A percentile compares a stretch with the other conserved stretches of the same genome.
These are phyloP conservation scores for Myotis findleyi DNA, from an alignment of 2,797 vertebrate genomes.

Conservation along the genomic window DNA sequence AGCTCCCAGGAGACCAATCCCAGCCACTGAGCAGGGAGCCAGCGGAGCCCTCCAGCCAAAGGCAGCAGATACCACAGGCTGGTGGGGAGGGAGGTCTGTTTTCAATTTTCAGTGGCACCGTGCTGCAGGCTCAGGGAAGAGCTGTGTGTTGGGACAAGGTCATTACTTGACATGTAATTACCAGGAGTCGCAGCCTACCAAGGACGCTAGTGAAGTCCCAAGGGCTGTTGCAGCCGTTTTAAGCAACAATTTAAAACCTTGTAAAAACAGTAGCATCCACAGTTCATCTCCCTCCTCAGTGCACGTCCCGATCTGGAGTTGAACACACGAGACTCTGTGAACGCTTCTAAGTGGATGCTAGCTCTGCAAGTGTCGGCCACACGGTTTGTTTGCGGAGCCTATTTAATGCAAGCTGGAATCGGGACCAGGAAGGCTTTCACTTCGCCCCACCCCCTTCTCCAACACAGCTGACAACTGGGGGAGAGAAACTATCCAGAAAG, in stretches of 20 bases:
- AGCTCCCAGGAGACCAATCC: not conserved
- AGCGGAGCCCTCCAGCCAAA: not conserved
- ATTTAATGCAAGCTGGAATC: not conserved
- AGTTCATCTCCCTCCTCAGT: not conserved
- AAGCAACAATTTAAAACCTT: slow-evolving; percentile 21
- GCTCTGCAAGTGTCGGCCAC: not conserved
- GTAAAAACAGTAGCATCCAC: not conserved
- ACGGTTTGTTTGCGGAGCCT: not conserved
- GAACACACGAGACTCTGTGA: not conserved
- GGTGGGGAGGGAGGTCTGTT: not conserved
- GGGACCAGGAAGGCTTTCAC: not conserved
- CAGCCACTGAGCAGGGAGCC: not conserved
- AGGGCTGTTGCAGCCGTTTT: not conserved
- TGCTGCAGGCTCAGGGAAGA: not conserved
- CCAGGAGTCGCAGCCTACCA: not conserved
- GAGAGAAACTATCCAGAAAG: not conserved
- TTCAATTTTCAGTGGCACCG: slow-evolving; percentile 11
- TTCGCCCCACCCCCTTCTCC: not conserved
- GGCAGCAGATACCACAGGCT: not conserved
- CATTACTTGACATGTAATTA: not conserved
- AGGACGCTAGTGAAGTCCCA: not conserved
- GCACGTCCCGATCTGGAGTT: too few species aligned
- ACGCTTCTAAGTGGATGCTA: not conserved
- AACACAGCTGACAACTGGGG: not conserved
- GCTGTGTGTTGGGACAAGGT: slow-evolving; percentile 9